Evolutionary conservation across 2,797 vertebrate species (phyloP).

Genomic region (Amblyopsis hoosieri): DNA sequence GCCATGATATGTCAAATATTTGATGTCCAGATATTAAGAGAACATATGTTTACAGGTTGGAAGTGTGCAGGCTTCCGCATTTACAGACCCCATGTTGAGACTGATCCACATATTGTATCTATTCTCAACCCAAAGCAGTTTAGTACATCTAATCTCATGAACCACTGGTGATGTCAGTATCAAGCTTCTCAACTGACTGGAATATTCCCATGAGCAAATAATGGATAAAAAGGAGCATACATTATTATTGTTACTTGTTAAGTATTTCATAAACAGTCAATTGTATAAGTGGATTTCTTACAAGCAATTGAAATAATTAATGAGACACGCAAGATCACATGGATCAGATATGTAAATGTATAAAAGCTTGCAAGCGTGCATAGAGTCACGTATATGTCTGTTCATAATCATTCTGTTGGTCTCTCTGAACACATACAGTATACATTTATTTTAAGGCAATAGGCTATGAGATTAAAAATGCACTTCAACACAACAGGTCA

Average conservation of each 20-base stretch:
- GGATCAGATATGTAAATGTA: neutral
- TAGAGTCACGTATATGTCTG: neutral
- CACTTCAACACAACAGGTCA: no score
- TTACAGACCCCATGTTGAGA: conserved; percentile 43
- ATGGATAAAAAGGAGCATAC: no score
- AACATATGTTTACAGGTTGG: neutral
- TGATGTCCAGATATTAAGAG: neutral
- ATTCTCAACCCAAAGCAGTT: conserved; percentile 89
- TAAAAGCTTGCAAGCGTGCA: neutral
- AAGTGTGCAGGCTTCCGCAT: neutral
- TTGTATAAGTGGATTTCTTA: no score
- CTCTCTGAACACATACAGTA: no score
- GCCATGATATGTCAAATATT: neutral
- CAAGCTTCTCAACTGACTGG: conserved; percentile 27
- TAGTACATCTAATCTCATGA: conserved; percentile 85
- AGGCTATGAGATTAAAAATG: no score
- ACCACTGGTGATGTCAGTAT: conserved; percentile 62
- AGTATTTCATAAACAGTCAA: no score
- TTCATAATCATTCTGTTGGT: neutral
- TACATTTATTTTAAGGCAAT: no score
- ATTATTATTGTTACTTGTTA: no score
- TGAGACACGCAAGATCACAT: no score
- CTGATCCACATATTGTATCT: conserved; percentile 84
- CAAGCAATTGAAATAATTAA: no score
- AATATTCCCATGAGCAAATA: conserved; percentile 8